These are phyloP conservation scores for Oopsacas minuta DNA, from an alignment of 37 sponge, comb jelly and placozoan species.

Conservation along the genomic window DNA sequence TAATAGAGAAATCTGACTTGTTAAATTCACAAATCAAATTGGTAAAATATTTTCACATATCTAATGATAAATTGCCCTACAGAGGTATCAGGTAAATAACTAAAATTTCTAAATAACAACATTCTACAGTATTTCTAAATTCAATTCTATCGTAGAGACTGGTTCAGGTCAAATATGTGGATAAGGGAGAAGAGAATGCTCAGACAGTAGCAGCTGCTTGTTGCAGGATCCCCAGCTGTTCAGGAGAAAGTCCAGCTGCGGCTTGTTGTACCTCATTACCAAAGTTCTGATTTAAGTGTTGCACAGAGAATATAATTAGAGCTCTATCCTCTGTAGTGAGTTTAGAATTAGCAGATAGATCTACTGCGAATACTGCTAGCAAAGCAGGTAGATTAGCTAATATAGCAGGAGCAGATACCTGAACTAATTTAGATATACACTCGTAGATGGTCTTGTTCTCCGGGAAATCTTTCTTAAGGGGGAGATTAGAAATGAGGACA, in stretches of 20 bases:
- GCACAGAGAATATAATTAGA: background rate
- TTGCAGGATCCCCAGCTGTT: background rate
- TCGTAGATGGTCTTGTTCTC: conserved; percentile 69
- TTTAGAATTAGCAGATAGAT: conserved; percentile 29
- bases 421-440: conserved; percentile 41
- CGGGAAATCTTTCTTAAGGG: conserved; percentile 76
- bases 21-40: background rate
- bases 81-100: background rate
- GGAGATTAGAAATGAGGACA: conserved; percentile 54
- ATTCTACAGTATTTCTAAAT: background rate
- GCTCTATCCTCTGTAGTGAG: conserved; percentile 27
- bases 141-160: background rate
- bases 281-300: background rate
- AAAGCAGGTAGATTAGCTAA: conserved; percentile 28
- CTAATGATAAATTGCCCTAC: background rate
- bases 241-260: background rate
- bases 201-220: conserved; percentile 3
- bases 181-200: background rate
- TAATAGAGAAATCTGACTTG: no score
- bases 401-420: conserved; percentile 22
- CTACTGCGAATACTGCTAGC: conserved; percentile 38
- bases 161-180: no score
- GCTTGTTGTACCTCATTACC: background rate
- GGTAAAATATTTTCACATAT: background rate
- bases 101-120: conserved; percentile 6